Percentiles rank a stretch among this genome's conserved stretches.
Evolutionary conservation across 2,113 vertebrate genomes (phyloP).

Genomic region (Pelmatolapia mariae): DNA sequence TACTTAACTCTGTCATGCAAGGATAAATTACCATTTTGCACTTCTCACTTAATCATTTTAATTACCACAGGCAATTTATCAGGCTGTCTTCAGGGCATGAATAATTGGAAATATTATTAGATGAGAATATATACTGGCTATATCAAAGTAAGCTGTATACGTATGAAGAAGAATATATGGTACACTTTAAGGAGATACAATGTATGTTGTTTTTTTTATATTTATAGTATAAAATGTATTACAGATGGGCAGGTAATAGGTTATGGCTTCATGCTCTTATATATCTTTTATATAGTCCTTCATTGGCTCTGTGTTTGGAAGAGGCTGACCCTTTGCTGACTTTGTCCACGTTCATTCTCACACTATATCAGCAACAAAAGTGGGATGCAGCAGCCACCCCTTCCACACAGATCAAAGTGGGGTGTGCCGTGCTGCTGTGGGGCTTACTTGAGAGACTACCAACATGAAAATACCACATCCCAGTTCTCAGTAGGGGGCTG

Average conservation of each 20-base stretch:
- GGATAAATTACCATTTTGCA: constrained; percentile 66
- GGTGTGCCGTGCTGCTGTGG: constrained; percentile 28
- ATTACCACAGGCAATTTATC: constrained; percentile 67
- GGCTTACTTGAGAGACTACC: constrained; percentile 42
- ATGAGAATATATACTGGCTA: constrained; percentile 27
- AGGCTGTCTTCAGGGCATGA: constrained; percentile 58
- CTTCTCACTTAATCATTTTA: constrained; percentile 69
- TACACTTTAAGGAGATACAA: not conserved
- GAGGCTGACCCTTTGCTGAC: constrained; percentile 22
- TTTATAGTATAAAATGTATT: not conserved
- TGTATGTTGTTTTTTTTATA: not conserved
- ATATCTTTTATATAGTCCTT: not conserved
- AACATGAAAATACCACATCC: constrained; percentile 62
- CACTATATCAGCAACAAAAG: constrained; percentile 13
- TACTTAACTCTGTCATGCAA: constrained; percentile 63
- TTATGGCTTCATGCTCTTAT: not conserved
- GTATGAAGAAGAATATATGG: not conserved
- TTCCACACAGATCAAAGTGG: constrained; percentile 55
- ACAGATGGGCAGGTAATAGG: not conserved
- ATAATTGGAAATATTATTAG: constrained; percentile 65
- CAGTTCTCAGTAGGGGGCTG: constrained; percentile 42
- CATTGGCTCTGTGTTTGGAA: not conserved
- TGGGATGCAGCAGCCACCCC: constrained; percentile 11
- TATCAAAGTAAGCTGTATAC: not conserved
- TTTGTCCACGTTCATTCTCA: constrained; percentile 46